Conservation (phyloP, 2,797 vertebrate genomes). For the Cygnus olor region DNA sequence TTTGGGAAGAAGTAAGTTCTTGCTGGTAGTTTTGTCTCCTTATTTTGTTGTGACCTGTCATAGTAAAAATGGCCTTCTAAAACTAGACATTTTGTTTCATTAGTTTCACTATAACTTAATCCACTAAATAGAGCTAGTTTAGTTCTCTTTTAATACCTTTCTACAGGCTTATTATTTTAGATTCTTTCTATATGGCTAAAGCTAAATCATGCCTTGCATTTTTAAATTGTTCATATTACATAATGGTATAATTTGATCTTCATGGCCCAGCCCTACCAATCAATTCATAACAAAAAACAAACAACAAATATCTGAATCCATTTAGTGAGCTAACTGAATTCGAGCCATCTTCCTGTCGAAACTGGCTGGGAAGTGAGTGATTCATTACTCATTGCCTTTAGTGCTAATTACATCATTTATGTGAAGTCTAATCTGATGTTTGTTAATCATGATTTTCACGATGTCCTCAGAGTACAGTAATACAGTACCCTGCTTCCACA, state of each 20-base stretch:
- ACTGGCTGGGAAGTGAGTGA: slow-evolving; percentile 48
- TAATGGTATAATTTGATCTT: neutral
- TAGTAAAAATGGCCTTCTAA: slow-evolving; percentile 17
- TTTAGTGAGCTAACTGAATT: neutral
- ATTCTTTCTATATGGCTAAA: neutral
- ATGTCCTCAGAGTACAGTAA: neutral
- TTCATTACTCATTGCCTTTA: slow-evolving; percentile 23
- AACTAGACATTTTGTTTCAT: slow-evolving; percentile 14
- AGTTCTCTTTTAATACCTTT: neutral
- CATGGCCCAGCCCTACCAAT: neutral
- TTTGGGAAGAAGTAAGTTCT: slow-evolving; percentile 88
- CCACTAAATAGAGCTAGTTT: slow-evolving; percentile 20
- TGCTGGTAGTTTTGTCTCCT: slow-evolving; percentile 49
- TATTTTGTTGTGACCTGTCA: slow-evolving; percentile 49
- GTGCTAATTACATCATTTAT: slow-evolving; percentile 13
- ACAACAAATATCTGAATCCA: neutral
- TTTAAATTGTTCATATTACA: neutral
- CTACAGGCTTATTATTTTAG: neutral
- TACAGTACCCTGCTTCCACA: neutral
- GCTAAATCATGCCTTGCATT: neutral
- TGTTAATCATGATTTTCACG: slow-evolving; percentile 4
- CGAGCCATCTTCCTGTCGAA: neutral
- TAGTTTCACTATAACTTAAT: slow-evolving; percentile 31
- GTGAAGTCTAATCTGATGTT: slow-evolving; percentile 35
- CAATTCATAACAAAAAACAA: neutral